These are phyloP conservation scores for Drosophila colorata DNA, from an alignment of 2,888 invertebrate genomes.

Conservation along the genomic window DNA sequence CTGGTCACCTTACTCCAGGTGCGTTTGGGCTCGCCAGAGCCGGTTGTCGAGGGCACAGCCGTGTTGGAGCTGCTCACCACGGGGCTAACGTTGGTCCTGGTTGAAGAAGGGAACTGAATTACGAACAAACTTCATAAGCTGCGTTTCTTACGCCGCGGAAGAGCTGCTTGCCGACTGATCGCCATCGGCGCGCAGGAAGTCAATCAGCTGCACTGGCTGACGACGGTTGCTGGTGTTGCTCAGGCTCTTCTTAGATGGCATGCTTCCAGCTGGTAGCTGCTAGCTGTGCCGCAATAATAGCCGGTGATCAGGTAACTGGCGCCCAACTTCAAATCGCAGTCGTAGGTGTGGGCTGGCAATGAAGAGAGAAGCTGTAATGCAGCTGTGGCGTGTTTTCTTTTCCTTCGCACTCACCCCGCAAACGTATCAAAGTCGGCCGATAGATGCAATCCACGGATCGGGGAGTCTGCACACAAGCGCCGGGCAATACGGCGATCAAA, in stretches of 20 bases:
- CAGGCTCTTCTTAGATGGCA: slow-evolving; percentile 77
- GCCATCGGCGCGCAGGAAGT: slow-evolving; percentile 41
- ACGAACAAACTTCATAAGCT: no score
- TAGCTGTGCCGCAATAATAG: slow-evolving; percentile 67
- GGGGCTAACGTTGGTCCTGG: slow-evolving; percentile 29
- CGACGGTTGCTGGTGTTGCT: slow-evolving; percentile 21
- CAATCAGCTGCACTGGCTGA: slow-evolving; percentile 37
- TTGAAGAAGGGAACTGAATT: background rate
- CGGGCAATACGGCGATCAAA: slow-evolving; percentile 76
- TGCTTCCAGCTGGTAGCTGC: slow-evolving; percentile 77
- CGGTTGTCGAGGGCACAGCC: background rate
- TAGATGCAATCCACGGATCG: slow-evolving; percentile 63
- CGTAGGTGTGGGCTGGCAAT: slow-evolving; percentile 70
- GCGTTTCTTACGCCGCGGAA: background rate
- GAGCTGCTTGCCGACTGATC: background rate
- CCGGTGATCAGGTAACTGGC: slow-evolving; percentile 78
- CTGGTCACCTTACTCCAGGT: no score
- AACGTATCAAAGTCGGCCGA: slow-evolving; percentile 67
- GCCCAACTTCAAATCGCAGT: slow-evolving; percentile 80
- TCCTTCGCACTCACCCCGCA: slow-evolving; percentile 57
- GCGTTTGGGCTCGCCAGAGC: background rate
- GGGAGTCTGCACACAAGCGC: slow-evolving; percentile 71
- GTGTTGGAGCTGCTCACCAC: slow-evolving; percentile 10
- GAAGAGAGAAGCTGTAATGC: background rate
- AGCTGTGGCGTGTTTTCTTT: no score